phyloP scores from a whole-genome alignment of 2,113 vertebrate species.

The Chionodraco myersi region DNA sequence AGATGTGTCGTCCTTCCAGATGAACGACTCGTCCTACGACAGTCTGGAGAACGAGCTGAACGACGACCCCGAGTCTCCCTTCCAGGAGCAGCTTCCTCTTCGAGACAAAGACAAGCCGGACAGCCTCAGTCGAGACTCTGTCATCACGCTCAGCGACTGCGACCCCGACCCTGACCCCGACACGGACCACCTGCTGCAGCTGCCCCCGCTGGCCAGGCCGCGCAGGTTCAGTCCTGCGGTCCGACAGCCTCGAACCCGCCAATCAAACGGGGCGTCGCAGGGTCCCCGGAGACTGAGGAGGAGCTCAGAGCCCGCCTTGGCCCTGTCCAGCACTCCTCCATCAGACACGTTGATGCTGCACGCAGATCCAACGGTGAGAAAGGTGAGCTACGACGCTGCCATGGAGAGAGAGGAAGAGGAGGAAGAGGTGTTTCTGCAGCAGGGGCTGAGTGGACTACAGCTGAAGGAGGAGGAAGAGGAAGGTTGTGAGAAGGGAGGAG shows the following conservation, averaged over 20 bases:
- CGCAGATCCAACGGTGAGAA: slow-evolving; percentile 69
- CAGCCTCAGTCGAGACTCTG: slow-evolving; percentile 91
- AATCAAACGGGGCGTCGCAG: slow-evolving; percentile 62
- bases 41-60: slow-evolving; percentile 93
- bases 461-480: slow-evolving; percentile 84
- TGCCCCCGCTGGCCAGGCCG: slow-evolving; percentile 77
- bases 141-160: slow-evolving; percentile 90
- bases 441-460: slow-evolving; percentile 79
- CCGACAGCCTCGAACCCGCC: slow-evolving; percentile 63
- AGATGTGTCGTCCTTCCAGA: slow-evolving; percentile 90
- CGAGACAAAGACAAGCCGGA: slow-evolving; percentile 85
- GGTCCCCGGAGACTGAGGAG: slow-evolving; percentile 82
- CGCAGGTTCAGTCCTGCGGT: slow-evolving; percentile 64
- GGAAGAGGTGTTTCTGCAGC: slow-evolving; percentile 80
- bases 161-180: slow-evolving; percentile 84
- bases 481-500: slow-evolving; percentile 78
- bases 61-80: slow-evolving; percentile 89
- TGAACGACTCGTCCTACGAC: slow-evolving; percentile 94
- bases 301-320: slow-evolving; percentile 87
- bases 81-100: slow-evolving; percentile 81
- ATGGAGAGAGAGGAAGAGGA: slow-evolving; percentile 70
- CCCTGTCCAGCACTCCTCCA: slow-evolving; percentile 62
- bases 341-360: neutral
- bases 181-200: slow-evolving; percentile 78
- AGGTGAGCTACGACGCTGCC: slow-evolving; percentile 88